These are phyloP conservation scores for Amphiprion clarkii DNA, from an alignment of 2,797 vertebrate species.

Conservation along the genomic window DNA sequence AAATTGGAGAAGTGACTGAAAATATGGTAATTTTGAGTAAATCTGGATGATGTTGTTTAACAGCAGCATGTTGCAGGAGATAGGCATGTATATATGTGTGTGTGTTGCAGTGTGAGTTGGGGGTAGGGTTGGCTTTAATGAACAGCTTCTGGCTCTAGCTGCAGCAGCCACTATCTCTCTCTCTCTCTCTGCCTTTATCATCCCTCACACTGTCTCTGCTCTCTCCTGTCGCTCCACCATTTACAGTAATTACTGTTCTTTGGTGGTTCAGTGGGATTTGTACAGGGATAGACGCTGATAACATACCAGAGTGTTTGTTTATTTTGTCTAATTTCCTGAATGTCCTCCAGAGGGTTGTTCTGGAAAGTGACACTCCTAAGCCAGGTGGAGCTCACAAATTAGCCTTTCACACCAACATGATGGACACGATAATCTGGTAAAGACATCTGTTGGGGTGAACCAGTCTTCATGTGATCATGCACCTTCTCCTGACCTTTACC, in stretches of 20 bases:
- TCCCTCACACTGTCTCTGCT: conserved; percentile 38
- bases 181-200: conserved; percentile 59
- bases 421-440: conserved; percentile 26
- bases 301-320: conserved; percentile 37
- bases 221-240: conserved; percentile 50
- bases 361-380: conserved; percentile 21
- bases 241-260: conserved; percentile 67
- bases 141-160: conserved; percentile 69
- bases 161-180: conserved; percentile 55
- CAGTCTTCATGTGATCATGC: conserved; percentile 4
- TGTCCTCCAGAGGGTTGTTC: conserved; percentile 30
- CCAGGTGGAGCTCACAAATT: conserved; percentile 32
- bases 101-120: conserved; percentile 28
- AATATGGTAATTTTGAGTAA: conserved; percentile 40
- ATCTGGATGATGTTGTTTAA: conserved; percentile 37
- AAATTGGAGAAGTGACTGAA: neutral
- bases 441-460: conserved; percentile 23
- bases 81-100: conserved; percentile 19
- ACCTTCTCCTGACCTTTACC: conserved; percentile 11
- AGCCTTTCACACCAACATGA: neutral
- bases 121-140: conserved; percentile 63
- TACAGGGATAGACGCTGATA: conserved; percentile 42
- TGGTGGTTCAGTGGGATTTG: conserved; percentile 46
- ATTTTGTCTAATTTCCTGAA: conserved; percentile 51
- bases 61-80: conserved; percentile 39